Conservation (phyloP, 2,113 vertebrate species). For the Syrmaticus mikado region DNA sequence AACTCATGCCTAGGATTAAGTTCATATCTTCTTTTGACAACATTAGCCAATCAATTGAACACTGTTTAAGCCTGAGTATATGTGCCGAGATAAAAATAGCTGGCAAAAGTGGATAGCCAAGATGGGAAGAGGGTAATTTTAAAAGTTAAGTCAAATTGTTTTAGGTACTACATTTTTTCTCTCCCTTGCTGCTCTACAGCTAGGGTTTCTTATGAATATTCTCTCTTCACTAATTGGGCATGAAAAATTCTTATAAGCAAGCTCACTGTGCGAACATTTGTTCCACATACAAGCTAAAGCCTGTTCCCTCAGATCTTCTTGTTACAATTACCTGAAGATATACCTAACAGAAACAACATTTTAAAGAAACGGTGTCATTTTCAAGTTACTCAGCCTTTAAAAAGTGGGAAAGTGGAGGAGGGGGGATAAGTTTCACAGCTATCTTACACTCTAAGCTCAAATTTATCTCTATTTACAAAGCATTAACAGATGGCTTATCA, state of each 20-base stretch:
- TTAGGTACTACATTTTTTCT: background rate
- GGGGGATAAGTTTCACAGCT: constrained; percentile 3
- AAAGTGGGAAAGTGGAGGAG: background rate
- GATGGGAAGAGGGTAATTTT: background rate
- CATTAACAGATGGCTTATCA: constrained; percentile 53
- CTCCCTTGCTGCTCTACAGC: background rate
- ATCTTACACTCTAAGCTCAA: constrained; percentile 26
- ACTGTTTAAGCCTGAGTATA: background rate
- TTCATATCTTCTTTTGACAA: background rate
- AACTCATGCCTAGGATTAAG: background rate
- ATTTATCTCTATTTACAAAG: constrained; percentile 51
- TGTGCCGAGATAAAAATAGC: background rate
- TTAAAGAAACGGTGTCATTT: constrained; percentile 20
- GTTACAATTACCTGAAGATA: constrained; percentile 13
- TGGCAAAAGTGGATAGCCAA: background rate
- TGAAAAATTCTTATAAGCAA: background rate
- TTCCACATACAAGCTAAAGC: background rate
- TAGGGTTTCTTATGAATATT: background rate
- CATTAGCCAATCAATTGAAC: background rate
- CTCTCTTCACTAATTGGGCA: background rate
- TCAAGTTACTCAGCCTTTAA: constrained; percentile 25
- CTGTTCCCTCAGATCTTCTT: background rate
- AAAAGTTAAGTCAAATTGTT: background rate
- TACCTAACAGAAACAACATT: background rate
- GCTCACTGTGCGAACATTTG: background rate